Evolutionary conservation across 2,797 vertebrate genomes (phyloP).

Genomic region (Antrozous pallidus): DNA sequence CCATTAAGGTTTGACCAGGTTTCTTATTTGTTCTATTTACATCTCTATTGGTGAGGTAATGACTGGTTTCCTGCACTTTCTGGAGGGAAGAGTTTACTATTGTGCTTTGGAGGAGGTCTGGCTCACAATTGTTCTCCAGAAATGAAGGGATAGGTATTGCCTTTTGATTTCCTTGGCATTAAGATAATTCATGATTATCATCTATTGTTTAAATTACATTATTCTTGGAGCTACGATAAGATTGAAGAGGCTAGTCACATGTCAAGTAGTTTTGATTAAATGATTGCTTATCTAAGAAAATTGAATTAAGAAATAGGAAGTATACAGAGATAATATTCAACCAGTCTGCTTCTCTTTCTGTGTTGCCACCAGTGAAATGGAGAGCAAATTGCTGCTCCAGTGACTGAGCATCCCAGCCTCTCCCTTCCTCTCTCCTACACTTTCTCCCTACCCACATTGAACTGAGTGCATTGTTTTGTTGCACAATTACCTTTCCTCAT

Average conservation of each 20-base stretch:
- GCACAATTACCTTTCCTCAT: not conserved
- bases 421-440: not conserved
- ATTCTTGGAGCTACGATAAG: not conserved
- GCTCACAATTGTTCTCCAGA: not conserved
- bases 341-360: not conserved
- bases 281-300: not conserved
- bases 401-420: not conserved
- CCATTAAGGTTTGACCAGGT: too few species aligned
- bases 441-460: not conserved
- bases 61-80: too few species aligned
- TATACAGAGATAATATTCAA: not conserved
- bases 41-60: too few species aligned
- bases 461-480: not conserved
- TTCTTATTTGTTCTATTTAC: too few species aligned
- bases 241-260: not conserved
- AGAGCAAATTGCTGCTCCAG: not conserved
- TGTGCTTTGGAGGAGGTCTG: not conserved
- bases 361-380: not conserved
- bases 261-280: not conserved
- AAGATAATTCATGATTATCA: not conserved
- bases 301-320: not conserved
- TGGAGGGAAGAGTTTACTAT: not conserved
- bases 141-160: not conserved
- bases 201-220: not conserved
- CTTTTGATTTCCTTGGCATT: constrained; percentile 5